Percentiles rank a stretch among this genome's conserved stretches.
These are phyloP conservation scores for Drosophila asahinai DNA, from an alignment of 1,140 invertebrate genomes.

Conservation along the genomic window DNA sequence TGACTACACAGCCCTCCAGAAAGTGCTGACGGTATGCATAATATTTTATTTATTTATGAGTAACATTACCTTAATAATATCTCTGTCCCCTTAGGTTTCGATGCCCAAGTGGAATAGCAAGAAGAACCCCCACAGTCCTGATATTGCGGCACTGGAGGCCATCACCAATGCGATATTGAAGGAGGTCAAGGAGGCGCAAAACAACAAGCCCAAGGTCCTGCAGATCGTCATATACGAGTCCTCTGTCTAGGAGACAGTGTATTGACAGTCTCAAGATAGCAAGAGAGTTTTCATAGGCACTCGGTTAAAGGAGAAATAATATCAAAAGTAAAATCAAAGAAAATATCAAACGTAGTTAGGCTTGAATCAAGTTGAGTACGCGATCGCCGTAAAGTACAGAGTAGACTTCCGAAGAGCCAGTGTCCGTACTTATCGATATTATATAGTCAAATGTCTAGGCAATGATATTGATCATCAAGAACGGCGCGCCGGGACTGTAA, in stretches of 20 bases:
- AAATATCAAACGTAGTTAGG: slow-evolving; percentile 64
- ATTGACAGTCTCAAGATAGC: neutral
- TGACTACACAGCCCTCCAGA: slow-evolving; percentile 89
- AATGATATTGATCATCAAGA: slow-evolving; percentile 66
- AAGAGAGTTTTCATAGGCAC: slow-evolving; percentile 42
- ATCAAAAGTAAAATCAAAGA: slow-evolving; percentile 16
- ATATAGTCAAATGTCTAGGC: slow-evolving; percentile 73
- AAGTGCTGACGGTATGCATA: slow-evolving; percentile 87
- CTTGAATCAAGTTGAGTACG: slow-evolving; percentile 27
- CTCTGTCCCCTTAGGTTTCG: slow-evolving; percentile 79
- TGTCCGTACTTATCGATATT: slow-evolving; percentile 45
- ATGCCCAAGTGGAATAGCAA: slow-evolving; percentile 86
- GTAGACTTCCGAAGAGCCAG: slow-evolving; percentile 61
- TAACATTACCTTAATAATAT: too few species aligned
- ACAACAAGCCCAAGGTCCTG: slow-evolving; percentile 88
- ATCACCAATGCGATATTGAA: slow-evolving; percentile 89
- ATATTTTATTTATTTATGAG: neutral
- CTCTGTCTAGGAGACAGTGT: slow-evolving; percentile 86
- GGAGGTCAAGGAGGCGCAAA: slow-evolving; percentile 85
- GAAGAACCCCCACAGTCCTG: slow-evolving; percentile 86
- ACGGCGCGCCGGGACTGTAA: slow-evolving; percentile 9
- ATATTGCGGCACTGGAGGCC: slow-evolving; percentile 90
- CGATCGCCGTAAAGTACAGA: slow-evolving; percentile 2
- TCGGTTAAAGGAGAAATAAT: slow-evolving; percentile 3
- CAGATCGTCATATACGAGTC: slow-evolving; percentile 94